Base-by-base conservation (phyloP, 2,113 vertebrate species). In the Oryzias javanicus region DNA sequence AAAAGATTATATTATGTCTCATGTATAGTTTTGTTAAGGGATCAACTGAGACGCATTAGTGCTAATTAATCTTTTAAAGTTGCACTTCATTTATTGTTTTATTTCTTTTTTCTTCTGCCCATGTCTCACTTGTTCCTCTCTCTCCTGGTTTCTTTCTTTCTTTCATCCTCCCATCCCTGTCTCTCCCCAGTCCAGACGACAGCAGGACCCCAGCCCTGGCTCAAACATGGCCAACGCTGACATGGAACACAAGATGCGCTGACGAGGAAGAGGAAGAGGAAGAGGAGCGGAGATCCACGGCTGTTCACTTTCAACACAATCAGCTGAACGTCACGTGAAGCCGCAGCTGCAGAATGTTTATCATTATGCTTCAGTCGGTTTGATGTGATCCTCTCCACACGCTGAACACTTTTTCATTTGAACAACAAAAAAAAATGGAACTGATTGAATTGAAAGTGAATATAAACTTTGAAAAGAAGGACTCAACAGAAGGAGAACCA, bases 191-290 rank as follows among this genome's bases (percentile, higher is more conserved):
- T 95, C 92, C 93, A 97, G 95, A 94, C 94, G 95, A 91, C 96
- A 98, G 71, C 96, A 96, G 94, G 94, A 98, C 92, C 95, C 94
- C 91, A 96, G 93, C 91, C 94, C 94, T 88, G 94, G 95, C 66
- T 95, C 95, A 67, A 95, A 91, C 90, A 92, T 98, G 88, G 94
- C 94, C 72, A 95, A 94, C 42, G 91, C 95, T 14, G 95, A 98
- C 3, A 49, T 82, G 47, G 96, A 98, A 81, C 94, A 98, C 90
- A 98, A 98, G 90, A 93, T 97, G 75, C 95, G 94, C 89, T 98
- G 93, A 80, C 60, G 80, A 75, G 41, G 69, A 70, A 20, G 64
- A 60, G 78, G 69, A 70, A 20, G 64, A 60, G 78, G 52, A 61
- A 40, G 52, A 56, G 42, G 20, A 35, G 47, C 42, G 29, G 17